Evolutionary conservation across 2,797 vertebrate genomes (phyloP), one percentile per base, ranked within the genome.

Genomic region (Rhinella marina): DNA sequence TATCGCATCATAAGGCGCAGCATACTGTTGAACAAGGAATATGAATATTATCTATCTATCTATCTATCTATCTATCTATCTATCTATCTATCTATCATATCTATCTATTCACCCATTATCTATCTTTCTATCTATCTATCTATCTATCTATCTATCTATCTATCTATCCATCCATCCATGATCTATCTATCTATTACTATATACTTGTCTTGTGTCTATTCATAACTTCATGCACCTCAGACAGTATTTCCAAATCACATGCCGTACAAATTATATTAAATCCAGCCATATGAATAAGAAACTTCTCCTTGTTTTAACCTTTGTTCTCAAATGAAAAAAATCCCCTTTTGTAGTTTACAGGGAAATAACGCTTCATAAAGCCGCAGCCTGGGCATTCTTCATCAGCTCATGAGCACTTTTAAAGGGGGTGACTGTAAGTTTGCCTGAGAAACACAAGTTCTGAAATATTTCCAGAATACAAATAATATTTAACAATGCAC

Each of bases 261-360:
- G 48, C 57, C 17, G 19, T 27, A 62, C 57, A 59, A 48, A 41
- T 56, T 23, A 19, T 48, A 62, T 41, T 76, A 62, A 66, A 80
- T 68, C 75, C 29, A 56, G 13, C 25, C 84, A 68, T 25, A 56
- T 90, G 91, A 90, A 91, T 89, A 88, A 91, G 70, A 92, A 91
- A 91, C 89, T 90, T 92, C 90, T 92, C 92, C 88, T 91, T 91
- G 90, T 90, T 90, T 91, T 92, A 86, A 91, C 91, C 91, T 90
- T 91, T 93, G 50, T 93, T 91, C 90, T 91, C 92, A 91, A 90
- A 89, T 84, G 81, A 86, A 85, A 23, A 91, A 90, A 93, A 93
- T 92, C 92, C 91, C 82, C 88, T 92, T 89, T 92, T 92, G 92
- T 92, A 92, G 91, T 93, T 94, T 94, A 93, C 93, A 91, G 92